Evolutionary conservation across 2,113 vertebrate genomes (phyloP).

Genomic region (Mesembrinibis cayennensis): DNA sequence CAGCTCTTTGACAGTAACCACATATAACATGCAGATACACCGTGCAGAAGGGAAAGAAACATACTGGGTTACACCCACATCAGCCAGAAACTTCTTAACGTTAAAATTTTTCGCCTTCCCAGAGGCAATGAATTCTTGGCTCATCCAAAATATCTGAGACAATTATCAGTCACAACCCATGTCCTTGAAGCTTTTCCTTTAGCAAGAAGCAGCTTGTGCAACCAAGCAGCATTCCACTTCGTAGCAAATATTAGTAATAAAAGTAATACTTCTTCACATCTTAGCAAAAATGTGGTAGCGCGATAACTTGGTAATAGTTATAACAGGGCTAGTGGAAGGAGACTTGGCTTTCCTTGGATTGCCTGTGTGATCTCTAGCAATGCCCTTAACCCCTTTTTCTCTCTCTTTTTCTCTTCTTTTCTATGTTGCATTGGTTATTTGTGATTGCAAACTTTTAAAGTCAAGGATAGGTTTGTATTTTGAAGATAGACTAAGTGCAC

Average conservation of each 20-base stretch:
- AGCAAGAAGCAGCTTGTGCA: conserved; percentile 47
- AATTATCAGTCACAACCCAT: conserved; percentile 23
- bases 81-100: neutral
- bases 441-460: neutral
- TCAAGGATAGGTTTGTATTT: neutral
- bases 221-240: neutral
- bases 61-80: neutral
- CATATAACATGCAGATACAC: neutral
- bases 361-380: neutral
- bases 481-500: neutral
- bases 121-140: conserved; percentile 54
- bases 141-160: neutral
- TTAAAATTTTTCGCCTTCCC: neutral
- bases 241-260: neutral
- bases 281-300: neutral
- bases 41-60: neutral
- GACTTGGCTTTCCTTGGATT: neutral
- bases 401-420: neutral
- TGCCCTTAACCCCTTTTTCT: neutral
- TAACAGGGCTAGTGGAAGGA: neutral
- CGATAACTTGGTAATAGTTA: neutral
- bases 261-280: neutral
- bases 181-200: conserved; percentile 10
- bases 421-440: neutral
- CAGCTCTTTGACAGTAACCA: neutral